Percentiles rank a stretch among this genome's conserved stretches.
Conservation (phyloP, 2,888 invertebrate genomes). For the Escarpia spicata region DNA sequence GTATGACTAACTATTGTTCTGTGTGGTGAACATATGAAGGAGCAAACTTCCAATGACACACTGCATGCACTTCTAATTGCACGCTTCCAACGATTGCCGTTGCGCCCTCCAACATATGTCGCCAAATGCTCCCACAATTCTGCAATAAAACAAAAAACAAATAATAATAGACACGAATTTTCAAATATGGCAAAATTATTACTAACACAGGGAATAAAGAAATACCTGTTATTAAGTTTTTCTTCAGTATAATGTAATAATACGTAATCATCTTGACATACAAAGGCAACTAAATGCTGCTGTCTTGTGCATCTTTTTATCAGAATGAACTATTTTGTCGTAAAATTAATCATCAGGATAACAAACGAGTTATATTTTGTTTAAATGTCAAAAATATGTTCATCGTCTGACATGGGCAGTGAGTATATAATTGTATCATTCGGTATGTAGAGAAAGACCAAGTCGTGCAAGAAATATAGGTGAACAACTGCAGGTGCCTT, state of each 20-base stretch:
- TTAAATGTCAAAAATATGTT: not conserved
- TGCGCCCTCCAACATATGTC: not conserved
- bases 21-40: not conserved
- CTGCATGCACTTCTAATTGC: not conserved
- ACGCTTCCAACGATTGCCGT: not conserved
- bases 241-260: not conserved
- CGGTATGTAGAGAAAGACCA: too few species aligned
- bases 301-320: not conserved
- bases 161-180: not conserved
- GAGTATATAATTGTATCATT: too few species aligned
- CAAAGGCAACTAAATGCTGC: not conserved
- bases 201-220: not conserved
- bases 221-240: not conserved
- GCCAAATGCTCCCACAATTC: conserved; percentile 8
- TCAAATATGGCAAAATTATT: not conserved
- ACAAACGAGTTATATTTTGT: not conserved
- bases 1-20: not conserved
- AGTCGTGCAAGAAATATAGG: not conserved
- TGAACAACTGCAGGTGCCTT: not conserved
- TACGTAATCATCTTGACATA: not conserved
- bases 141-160: not conserved
- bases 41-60: not conserved
- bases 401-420: too few species aligned
- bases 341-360: not conserved
- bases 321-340: not conserved